Evolutionary conservation across 23 tunicate species (phyloP), one percentile per base, ranked within the genome.

Genomic region (Styela clava): DNA sequence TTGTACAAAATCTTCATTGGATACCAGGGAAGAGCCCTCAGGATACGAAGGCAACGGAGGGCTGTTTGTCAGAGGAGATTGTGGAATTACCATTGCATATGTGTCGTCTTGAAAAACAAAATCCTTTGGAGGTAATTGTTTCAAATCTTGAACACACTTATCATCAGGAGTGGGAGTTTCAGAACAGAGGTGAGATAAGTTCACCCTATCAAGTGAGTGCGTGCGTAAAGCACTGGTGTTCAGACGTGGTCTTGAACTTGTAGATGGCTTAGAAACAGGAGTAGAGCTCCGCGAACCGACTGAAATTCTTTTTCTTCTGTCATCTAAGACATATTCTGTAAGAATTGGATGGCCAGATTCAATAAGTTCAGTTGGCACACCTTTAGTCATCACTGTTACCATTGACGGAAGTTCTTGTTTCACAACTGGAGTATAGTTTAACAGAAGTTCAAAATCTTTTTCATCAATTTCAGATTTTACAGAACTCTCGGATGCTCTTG

Each of bases 371-470:
- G 71, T 24, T 1, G 71, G 71, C 16, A 67, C 71, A 1, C 71
- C 71, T 67, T 67, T 67, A 22, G 71, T 67, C 71, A 67, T 27
- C 23, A 67, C 71, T 18, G 71, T 67, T 16, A 67, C 71, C 71
- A 67, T 67, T 25, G 71, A 67, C 16, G 71, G 71, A 25, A 67
- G 31, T 29, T 67, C 71, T 29, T 1, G 31, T 67, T 67, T 67
- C 22, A 29, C 71, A 27, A 1, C 31, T 18, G 71, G 71, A 25
- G 31, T 67, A 29, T 25, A 67, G 24, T 67, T 67, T 1, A 67
- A 29, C 31, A 67, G 22, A 27, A 25, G 30, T 1, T 67, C 71
- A 1, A 67, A 67, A 67, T 67, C 71, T 67, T 67, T 29, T 1
- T 67, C 71, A 67, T 67, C 71, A 67, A 29, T 0, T 67, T 1